A percentile compares a stretch with the other conserved stretches of the same genome.
Conservation (phyloP, 2,888 invertebrate species). For the Reticulitermes lucifugus region DNA sequence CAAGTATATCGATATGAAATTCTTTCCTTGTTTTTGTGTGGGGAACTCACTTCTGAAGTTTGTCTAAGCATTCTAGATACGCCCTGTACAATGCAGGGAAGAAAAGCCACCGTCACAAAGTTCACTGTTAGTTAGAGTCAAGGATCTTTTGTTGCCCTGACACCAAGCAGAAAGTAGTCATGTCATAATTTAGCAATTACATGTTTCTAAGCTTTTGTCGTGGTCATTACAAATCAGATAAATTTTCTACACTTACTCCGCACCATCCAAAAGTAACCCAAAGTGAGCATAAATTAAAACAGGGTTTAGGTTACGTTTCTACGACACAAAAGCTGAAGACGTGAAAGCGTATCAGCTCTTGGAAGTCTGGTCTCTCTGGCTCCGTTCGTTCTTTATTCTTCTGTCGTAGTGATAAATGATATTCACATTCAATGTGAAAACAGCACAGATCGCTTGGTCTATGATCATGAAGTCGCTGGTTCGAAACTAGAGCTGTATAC, state of each 20-base stretch:
- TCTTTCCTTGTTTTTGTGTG: too few relatives aligned
- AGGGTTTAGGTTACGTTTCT: background rate
- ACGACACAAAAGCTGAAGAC: background rate
- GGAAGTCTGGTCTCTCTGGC: background rate
- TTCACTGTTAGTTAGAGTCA: background rate
- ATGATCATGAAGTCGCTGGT: too few relatives aligned
- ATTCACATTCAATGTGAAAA: too few relatives aligned
- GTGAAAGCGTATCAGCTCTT: background rate
- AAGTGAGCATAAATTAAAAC: background rate
- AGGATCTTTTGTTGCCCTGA: background rate
- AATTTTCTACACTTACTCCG: background rate
- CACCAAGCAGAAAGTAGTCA: background rate
- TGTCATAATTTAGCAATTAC: background rate
- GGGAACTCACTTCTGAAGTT: too few relatives aligned
- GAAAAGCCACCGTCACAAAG: background rate
- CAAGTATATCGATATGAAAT: too few relatives aligned
- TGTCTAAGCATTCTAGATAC: too few relatives aligned
- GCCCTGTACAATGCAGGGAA: background rate
- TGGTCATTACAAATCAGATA: background rate
- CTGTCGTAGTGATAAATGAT: too few relatives aligned
- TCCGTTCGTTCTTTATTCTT: too few relatives aligned
- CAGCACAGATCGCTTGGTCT: too few relatives aligned
- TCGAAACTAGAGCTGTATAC: too few relatives aligned
- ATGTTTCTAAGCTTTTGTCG: background rate
- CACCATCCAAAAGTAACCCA: background rate